These are phyloP conservation scores for Tipula lateralis DNA, from an alignment of 2,888 invertebrate species.

Conservation along the genomic window DNA sequence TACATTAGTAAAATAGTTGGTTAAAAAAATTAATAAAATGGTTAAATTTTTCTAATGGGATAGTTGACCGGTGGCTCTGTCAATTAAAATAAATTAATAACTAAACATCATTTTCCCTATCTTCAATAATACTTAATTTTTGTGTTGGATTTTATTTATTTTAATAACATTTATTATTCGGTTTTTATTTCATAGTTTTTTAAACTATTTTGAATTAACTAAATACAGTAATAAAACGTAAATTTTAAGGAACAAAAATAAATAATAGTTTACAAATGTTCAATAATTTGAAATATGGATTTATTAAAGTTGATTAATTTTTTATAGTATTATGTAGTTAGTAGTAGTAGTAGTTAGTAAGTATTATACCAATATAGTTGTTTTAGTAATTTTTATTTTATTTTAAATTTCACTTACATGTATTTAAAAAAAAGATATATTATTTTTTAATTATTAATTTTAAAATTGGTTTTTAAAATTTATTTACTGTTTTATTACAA, in stretches of 20 bases:
- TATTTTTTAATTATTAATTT: not conserved
- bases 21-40: no score
- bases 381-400: not conserved
- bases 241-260: not conserved
- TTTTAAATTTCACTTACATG: not conserved
- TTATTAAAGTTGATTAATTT: slow-evolving; percentile 4
- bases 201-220: not conserved
- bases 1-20: no score
- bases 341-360: not conserved
- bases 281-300: not conserved
- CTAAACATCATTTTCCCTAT: not conserved
- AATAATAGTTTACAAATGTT: not conserved
- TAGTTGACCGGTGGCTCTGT: not conserved
- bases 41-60: no score
- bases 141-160: not conserved
- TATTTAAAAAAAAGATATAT: not conserved
- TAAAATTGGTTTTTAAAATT: not conserved
- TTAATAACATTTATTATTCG: not conserved
- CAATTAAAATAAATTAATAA: not conserved
- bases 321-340: not conserved
- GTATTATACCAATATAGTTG: not conserved
- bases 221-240: not conserved
- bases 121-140: slow-evolving; percentile 19
- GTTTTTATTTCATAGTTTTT: not conserved
- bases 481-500: not conserved